Percentiles rank a stretch among this genome's conserved stretches.
phyloP scores from a whole-genome alignment of 2,888 invertebrate genomes.

The Rhagium mordax region DNA sequence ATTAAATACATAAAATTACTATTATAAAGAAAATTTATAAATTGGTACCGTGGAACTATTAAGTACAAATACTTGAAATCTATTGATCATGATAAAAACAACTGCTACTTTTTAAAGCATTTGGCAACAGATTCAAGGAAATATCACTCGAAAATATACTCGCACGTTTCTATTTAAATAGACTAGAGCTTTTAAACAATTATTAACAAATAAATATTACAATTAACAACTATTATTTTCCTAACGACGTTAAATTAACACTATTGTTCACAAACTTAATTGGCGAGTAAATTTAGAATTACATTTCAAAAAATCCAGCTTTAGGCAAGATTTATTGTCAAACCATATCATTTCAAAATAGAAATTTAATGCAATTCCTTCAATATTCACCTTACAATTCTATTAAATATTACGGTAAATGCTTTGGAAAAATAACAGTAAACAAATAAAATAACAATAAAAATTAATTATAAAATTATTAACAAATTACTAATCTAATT shows the following conservation, averaged over 20 bases:
- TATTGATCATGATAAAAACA: slow-evolving; percentile 56
- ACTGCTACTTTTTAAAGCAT: slow-evolving; percentile 17
- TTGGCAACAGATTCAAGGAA: background rate
- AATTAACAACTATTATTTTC: background rate
- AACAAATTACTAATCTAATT: slow-evolving; percentile 15
- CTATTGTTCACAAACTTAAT: background rate
- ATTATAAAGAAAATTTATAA: slow-evolving; percentile 33
- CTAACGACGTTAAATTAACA: background rate
- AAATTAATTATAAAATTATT: slow-evolving; percentile 19
- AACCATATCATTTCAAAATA: slow-evolving; percentile 5
- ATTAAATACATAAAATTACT: slow-evolving; percentile 37
- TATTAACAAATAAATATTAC: background rate
- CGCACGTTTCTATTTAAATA: background rate
- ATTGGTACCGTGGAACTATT: slow-evolving; percentile 49
- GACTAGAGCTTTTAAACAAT: background rate
- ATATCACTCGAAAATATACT: background rate
- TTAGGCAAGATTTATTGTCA: slow-evolving; percentile 23
- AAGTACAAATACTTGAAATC: slow-evolving; percentile 62
- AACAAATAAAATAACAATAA: slow-evolving; percentile 20
- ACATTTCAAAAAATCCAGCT: background rate
- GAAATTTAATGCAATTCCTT: background rate
- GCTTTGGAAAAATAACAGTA: slow-evolving; percentile 23
- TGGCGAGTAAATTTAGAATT: background rate
- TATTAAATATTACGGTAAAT: background rate
- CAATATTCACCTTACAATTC: background rate